These are phyloP conservation scores for Chalcis sispes DNA, from an alignment of 2,888 invertebrate genomes.

Conservation along the genomic window DNA sequence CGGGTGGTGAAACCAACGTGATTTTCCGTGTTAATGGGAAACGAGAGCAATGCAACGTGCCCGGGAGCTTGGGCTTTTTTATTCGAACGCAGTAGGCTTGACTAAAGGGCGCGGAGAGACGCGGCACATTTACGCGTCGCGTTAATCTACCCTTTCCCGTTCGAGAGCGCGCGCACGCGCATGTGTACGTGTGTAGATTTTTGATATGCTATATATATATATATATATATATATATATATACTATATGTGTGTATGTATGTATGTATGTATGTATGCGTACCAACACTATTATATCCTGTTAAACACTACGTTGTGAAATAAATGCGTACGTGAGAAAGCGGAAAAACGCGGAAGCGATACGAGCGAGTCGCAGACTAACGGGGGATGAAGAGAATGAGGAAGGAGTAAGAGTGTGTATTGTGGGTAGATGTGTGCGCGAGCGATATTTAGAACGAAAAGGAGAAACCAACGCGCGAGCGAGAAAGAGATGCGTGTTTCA, in stretches of 20 bases:
- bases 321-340: too few relatives aligned
- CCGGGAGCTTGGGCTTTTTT: conserved; percentile 7
- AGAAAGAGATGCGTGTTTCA: not conserved
- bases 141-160: too few relatives aligned
- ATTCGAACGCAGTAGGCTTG: conserved; percentile 22
- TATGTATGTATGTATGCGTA: too few relatives aligned
- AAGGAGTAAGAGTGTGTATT: not conserved
- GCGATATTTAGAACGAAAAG: too few relatives aligned
- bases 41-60: conserved; percentile 18
- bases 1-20: not conserved
- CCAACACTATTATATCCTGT: too few relatives aligned
- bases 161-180: not conserved
- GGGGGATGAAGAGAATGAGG: not conserved
- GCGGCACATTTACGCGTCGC: too few relatives aligned
- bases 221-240: too few relatives aligned
- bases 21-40: conserved; percentile 42
- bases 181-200: not conserved
- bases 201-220: not conserved
- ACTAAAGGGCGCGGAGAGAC: too few relatives aligned
- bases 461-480: not conserved
- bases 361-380: not conserved
- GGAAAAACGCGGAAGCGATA: too few relatives aligned
- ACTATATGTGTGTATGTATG: too few relatives aligned
- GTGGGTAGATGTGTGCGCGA: not conserved
- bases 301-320: too few relatives aligned